Conservation (phyloP, 37 sponge, comb jelly and placozoan species). For the Crambe crambe region DNA sequence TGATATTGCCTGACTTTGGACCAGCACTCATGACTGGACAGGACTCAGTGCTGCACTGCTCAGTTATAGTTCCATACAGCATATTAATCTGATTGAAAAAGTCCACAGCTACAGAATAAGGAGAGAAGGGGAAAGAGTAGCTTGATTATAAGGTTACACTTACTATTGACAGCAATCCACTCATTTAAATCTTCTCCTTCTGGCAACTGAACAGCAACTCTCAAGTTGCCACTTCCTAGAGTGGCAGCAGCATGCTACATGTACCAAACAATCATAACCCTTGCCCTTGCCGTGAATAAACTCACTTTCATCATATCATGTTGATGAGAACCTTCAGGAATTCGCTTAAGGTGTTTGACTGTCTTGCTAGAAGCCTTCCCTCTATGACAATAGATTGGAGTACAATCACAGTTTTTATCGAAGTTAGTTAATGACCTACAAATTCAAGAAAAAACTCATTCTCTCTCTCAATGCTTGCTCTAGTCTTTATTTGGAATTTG, state of each 20-base stretch:
- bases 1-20: conserved; percentile 78
- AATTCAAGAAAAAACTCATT: conserved; percentile 28
- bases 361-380: conserved; percentile 73
- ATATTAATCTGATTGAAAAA: conserved; percentile 99
- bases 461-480: too few species aligned
- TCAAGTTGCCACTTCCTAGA: conserved; percentile 94
- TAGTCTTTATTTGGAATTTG: too few species aligned
- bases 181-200: conserved; percentile 99
- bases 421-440: neutral
- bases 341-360: conserved; percentile 93
- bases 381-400: conserved; percentile 19
- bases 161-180: conserved; percentile 99
- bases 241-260: conserved; percentile 84
- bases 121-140: too few species aligned
- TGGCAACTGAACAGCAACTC: conserved; percentile 92
- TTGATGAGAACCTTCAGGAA: conserved; percentile 91
- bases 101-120: conserved; percentile 87
- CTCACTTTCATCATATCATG: conserved; percentile 87
- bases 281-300: neutral
- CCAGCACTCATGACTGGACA: conserved; percentile 99
- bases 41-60: conserved; percentile 89
- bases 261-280: neutral
- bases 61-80: conserved; percentile 98
- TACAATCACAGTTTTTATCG: neutral
- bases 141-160: too few species aligned